phyloP scores from a whole-genome alignment of 1,140 invertebrate genomes.

The Caenorhabditis remanei region DNA sequence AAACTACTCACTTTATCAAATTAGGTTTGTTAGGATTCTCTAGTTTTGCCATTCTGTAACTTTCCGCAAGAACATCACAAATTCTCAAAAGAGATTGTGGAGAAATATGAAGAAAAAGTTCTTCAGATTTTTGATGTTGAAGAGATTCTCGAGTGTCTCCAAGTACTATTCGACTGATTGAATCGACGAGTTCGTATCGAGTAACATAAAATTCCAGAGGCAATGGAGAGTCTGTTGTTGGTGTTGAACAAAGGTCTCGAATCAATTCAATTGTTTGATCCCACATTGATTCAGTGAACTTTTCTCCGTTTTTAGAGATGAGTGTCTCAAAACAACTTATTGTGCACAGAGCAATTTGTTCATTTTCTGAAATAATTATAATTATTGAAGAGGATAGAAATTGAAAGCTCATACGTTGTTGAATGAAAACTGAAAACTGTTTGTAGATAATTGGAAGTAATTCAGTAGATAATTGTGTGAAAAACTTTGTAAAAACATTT shows the following conservation, averaged over 20 bases:
- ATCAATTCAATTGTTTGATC: conserved; percentile 69
- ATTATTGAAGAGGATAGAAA: background rate
- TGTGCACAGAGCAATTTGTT: conserved; percentile 94
- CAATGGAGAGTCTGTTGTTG: too few species aligned
- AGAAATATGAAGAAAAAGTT: too few species aligned
- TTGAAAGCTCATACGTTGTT: conserved; percentile 83
- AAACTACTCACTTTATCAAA: too few species aligned
- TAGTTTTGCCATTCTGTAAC: too few species aligned
- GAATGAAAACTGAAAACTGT: conserved; percentile 95
- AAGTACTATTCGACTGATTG: too few species aligned
- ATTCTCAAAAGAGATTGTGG: too few species aligned
- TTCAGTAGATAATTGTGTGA: conserved; percentile 88
- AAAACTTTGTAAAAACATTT: conserved; percentile 98
- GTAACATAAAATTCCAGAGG: too few species aligned
- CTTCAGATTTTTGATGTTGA: too few species aligned
- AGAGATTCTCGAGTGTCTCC: too few species aligned
- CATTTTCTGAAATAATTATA: conserved; percentile 80
- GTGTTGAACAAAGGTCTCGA: conserved; percentile 81
- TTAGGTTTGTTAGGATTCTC: too few species aligned
- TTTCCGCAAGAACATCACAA: too few species aligned
- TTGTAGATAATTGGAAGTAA: conserved; percentile 91
- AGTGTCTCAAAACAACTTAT: conserved; percentile 98
- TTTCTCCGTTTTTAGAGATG: conserved; percentile 95
- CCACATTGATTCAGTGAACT: conserved; percentile 92
- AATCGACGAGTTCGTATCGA: too few species aligned